These are phyloP conservation scores for Cairina moschata DNA, from an alignment of 2,113 vertebrate genomes.

Conservation along the genomic window DNA sequence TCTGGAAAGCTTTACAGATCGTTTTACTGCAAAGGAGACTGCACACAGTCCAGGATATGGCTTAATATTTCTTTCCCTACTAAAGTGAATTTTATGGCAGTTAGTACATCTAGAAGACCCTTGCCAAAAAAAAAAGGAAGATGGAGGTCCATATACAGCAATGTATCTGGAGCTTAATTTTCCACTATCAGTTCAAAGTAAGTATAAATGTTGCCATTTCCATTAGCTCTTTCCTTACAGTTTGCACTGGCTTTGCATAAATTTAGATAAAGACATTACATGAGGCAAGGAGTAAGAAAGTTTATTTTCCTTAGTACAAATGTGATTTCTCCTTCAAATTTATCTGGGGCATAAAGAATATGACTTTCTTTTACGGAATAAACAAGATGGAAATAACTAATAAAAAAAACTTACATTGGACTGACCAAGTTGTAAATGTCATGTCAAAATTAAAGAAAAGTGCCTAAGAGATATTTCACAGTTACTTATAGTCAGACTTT, in stretches of 20 bases:
- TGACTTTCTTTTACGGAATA: neutral
- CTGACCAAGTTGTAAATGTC: neutral
- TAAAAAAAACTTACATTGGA: neutral
- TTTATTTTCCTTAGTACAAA: neutral
- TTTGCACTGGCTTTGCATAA: neutral
- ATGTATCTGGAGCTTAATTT: neutral
- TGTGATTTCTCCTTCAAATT: neutral
- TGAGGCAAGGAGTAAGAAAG: neutral
- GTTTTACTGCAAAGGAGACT: neutral
- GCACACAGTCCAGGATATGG: neutral
- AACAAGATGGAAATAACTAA: neutral
- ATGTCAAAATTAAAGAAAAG: neutral
- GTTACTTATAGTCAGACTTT: neutral
- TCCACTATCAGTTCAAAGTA: neutral
- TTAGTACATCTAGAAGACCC: neutral
- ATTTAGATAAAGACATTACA: neutral
- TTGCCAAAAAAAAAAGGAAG: neutral
- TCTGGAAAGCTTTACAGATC: neutral
- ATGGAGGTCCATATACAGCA: neutral
- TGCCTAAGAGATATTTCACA: neutral
- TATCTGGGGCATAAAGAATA: neutral
- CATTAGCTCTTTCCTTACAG: neutral
- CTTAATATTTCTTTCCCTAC: neutral
- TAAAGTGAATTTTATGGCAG: neutral
- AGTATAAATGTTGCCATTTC: neutral